Evolutionary conservation across 2,797 vertebrate species (phyloP), one percentile per base, ranked within the genome.

Genomic region (Staurois parvus): DNA sequence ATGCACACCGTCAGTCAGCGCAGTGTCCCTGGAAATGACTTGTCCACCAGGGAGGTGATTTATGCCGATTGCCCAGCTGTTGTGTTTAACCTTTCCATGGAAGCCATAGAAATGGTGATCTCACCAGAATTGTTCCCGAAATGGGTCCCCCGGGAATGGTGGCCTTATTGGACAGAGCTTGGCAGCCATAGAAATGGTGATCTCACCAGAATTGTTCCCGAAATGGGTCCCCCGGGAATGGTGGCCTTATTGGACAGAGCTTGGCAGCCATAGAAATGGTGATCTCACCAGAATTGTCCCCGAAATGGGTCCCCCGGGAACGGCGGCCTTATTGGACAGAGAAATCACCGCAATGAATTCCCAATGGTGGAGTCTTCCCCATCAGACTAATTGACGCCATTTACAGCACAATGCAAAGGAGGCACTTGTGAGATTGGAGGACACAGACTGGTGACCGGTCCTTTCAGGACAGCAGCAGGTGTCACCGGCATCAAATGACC

Each of bases 341-440:
- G 28, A 69, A 62, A 56, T 0, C 10, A 32, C 52, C 17, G 52
- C 28, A 0, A 0, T 19, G 0, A 0, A 74, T 81, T 62, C 87
- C 79, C 26, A 12, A 76, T 37, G 45, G 88, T 76, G 67, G 67
- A 85, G 6, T 24, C 5, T n/a, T 37, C 9, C 42, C 79, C 34
- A 69, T 88, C 87, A 88, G 76, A 64, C 81, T 82, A 86, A 90
- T 68, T 83, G 76, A 75, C 82, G 2, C 0, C 0, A 79, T 56
- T 87, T 66, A 42, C 82, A 84, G 26, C 32, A 59, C 81, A n/a
- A 29, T 6, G 56, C 37, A 37, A 37, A 9, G 37, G 37, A 37
- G 78, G 91, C 26, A 30, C 40, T 13, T 74, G 64, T 13, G 37
- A 52, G 73, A 34, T n/a, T 12, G 42, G 69, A 30, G 67, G 29